phyloP scores from a whole-genome alignment of 2,113 vertebrate genomes.

The Motacilla tschutschensis region DNA sequence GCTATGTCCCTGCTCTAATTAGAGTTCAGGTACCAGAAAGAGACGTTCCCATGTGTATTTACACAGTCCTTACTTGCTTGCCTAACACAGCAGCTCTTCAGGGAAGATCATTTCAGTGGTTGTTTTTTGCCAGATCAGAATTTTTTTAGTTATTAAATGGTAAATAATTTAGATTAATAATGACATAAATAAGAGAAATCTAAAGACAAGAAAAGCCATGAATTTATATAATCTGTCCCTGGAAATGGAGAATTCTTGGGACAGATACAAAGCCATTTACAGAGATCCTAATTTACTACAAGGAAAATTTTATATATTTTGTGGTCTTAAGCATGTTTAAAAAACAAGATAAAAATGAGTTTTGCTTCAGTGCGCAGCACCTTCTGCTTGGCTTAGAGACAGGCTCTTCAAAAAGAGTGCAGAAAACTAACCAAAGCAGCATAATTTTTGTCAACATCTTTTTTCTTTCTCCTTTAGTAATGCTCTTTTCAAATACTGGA shows the following conservation, averaged over 20 bases:
- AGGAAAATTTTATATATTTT: neutral
- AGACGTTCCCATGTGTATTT: accelerated
- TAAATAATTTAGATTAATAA: neutral
- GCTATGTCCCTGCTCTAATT: neutral
- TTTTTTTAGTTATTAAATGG: neutral
- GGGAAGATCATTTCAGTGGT: neutral
- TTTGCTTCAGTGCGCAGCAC: neutral
- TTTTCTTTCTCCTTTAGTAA: neutral
- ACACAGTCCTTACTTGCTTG: neutral
- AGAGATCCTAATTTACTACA: neutral
- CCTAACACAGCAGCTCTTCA: neutral
- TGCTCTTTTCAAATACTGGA: neutral
- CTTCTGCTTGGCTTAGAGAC: neutral
- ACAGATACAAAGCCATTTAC: neutral
- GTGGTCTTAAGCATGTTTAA: neutral
- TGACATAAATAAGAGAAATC: neutral
- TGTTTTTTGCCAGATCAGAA: neutral
- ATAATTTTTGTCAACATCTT: neutral
- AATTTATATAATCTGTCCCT: neutral
- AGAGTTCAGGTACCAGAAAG: neutral
- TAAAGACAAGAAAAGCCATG: neutral
- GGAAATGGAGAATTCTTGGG: neutral
- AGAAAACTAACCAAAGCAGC: neutral
- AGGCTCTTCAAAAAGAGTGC: neutral
- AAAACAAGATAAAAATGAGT: neutral